Base-by-base conservation (phyloP, 2,888 invertebrate species). In the Pherbina coryleti region DNA sequence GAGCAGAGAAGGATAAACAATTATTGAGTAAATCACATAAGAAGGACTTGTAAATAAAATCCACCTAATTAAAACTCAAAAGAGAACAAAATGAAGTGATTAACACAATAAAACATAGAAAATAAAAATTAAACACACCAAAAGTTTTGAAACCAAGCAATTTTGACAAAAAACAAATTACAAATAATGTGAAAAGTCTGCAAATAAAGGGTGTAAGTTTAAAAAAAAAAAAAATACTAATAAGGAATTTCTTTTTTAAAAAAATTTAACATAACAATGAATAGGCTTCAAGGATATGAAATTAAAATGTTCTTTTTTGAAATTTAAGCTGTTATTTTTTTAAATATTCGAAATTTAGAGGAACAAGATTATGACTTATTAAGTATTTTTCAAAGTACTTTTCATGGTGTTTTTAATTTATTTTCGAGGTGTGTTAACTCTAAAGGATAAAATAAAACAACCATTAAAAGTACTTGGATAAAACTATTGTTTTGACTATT, bases 171-270 rank as follows among this genome's bases (percentile, higher is more conserved):
- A 60, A n/a, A n/a, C n/a, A n/a, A n/a, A 60, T 22, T 28, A 22
- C 57, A 60, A 60, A 60, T 25, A 25, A 60, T 60, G 57, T 44
- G 44, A 44, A 44, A 3, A 44, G 44, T 60, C 60, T 22, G 28
- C 25, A 60, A 60, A 60, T 19, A 60, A 67, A 74, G 76, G 79
- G 76, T 79, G 79, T 79, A 79, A 79, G 79, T 79, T 73, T 9
- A 0, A 5, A 60, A 44, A 44, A 44, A 31, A 31, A 31, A 37
- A 7, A 37, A 7, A 4, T 37, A 22, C 19, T 55, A 4, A 8
- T 55, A 19, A 19, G 5, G 0, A 55, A 19, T 19, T 8, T 11
- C 0, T 44, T 11, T 44, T 11, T 44, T 11, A 44, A 44, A 44
- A 11, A 11, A 44, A 7, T 37, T 37, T 37, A 37, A 44, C 7